These are phyloP conservation scores for Ahaetulla prasina DNA, from an alignment of 2,113 vertebrate species.

Conservation along the genomic window DNA sequence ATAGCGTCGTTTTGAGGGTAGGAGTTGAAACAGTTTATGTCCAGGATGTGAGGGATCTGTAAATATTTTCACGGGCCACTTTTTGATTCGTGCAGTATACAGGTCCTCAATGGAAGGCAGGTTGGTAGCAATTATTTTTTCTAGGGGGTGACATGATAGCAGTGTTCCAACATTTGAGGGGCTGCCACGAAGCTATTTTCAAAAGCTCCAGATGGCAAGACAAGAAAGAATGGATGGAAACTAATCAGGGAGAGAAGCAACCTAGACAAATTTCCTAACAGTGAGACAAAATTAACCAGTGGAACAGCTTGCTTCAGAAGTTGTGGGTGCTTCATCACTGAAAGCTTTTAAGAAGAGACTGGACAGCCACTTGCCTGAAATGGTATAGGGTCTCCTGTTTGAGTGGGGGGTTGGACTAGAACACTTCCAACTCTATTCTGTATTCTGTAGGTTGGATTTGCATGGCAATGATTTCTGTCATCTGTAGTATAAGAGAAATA, in stretches of 20 bases:
- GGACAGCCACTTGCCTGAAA: not conserved
- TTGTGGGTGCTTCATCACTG: not conserved
- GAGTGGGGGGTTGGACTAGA: not conserved
- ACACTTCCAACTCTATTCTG: not conserved
- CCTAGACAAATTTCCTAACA: not conserved
- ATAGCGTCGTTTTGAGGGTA: too few relatives aligned
- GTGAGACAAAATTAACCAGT: not conserved
- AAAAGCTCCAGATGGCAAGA: not conserved
- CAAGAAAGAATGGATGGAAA: not conserved
- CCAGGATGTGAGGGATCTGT: too few relatives aligned
- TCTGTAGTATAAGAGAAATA: not conserved
- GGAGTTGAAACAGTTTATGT: too few relatives aligned
- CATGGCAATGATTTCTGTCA: not conserved
- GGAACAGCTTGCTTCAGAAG: not conserved
- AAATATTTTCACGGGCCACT: too few relatives aligned
- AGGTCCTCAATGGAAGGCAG: too few relatives aligned
- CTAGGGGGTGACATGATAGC: not conserved
- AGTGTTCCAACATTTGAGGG: not conserved
- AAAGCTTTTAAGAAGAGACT: not conserved
- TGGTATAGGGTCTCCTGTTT: not conserved
- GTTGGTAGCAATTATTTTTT: too few relatives aligned
- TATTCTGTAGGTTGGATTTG: not conserved
- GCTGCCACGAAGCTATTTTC: not conserved
- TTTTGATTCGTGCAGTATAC: too few relatives aligned
- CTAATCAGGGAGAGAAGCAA: not conserved